A percentile compares a stretch with the other conserved stretches of the same genome.
Conservation (phyloP, 2,888 invertebrate species). For the Orgyia antiqua region DNA sequence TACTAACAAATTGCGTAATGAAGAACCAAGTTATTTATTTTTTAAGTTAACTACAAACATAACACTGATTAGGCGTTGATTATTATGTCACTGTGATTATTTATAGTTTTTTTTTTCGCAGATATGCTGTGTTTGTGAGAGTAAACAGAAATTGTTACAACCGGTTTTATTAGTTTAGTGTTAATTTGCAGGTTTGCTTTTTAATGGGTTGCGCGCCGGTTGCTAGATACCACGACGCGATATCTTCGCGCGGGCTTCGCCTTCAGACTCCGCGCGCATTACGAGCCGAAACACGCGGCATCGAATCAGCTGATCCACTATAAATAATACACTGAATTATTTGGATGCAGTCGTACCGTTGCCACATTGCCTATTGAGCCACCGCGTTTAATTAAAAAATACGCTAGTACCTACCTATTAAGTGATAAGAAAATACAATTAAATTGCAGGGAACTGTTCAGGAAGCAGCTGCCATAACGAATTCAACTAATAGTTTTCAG, state of each 20-base stretch:
- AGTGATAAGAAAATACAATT: no score
- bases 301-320: conserved; percentile 69
- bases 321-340: conserved; percentile 71
- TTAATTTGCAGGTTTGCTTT: conserved; percentile 37
- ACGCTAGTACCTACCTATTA: no score
- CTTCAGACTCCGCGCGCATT: conserved; percentile 18
- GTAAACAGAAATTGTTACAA: conserved; percentile 18
- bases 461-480: background rate
- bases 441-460: background rate
- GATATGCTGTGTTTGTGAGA: conserved; percentile 30
- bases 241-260: conserved; percentile 14
- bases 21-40: conserved; percentile 7
- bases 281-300: conserved; percentile 13
- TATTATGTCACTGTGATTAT: conserved; percentile 13
- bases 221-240: conserved; percentile 9
- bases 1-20: conserved; percentile 19
- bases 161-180: conserved; percentile 45
- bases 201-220: conserved; percentile 20
- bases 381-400: no score
- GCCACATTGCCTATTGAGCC: conserved; percentile 4
- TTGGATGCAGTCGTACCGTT: conserved; percentile 48
- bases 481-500: no score
- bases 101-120: conserved; percentile 29
- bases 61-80: conserved; percentile 11
- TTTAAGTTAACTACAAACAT: conserved; percentile 10